These are phyloP conservation scores for Halotydeus destructor DNA, from an alignment of 1,140 invertebrate species.

Conservation along the genomic window DNA sequence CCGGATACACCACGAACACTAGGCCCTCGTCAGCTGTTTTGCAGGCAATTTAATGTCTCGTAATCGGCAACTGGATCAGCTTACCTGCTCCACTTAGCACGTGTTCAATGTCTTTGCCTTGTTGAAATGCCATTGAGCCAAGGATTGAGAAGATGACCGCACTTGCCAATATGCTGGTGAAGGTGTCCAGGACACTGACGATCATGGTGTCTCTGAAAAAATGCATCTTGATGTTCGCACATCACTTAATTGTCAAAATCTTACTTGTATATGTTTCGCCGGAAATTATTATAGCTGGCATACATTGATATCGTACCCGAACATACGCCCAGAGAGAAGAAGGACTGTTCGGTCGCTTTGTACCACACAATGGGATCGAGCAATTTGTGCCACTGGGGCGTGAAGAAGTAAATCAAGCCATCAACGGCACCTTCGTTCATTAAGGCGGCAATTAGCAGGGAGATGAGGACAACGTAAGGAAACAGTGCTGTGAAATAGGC, in stretches of 20 bases:
- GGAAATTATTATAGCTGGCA: slow-evolving; percentile 84
- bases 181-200: slow-evolving; percentile 84
- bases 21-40: slow-evolving; percentile 32
- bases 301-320: slow-evolving; percentile 87
- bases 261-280: slow-evolving; percentile 53
- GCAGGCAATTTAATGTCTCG: background rate
- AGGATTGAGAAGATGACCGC: slow-evolving; percentile 95
- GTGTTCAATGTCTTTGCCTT: slow-evolving; percentile 6
- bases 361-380: slow-evolving; percentile 19
- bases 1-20: slow-evolving; percentile 87
- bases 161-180: slow-evolving; percentile 91
- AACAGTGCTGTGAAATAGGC: slow-evolving; percentile 38
- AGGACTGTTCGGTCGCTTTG: slow-evolving; percentile 90
- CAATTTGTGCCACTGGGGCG: slow-evolving; percentile 23
- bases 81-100: slow-evolving; percentile 2
- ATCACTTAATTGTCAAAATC: background rate
- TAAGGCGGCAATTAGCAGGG: slow-evolving; percentile 32
- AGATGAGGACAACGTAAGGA: slow-evolving; percentile 33
- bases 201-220: slow-evolving; percentile 59
- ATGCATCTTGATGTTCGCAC: background rate
- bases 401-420: slow-evolving; percentile 30
- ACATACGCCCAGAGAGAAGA: slow-evolving; percentile 82
- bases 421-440: slow-evolving; percentile 29
- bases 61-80: background rate
- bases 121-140: slow-evolving; percentile 30